phyloP scores from a whole-genome alignment of 2,888 invertebrate species.

The Tiliacea aurago region DNA sequence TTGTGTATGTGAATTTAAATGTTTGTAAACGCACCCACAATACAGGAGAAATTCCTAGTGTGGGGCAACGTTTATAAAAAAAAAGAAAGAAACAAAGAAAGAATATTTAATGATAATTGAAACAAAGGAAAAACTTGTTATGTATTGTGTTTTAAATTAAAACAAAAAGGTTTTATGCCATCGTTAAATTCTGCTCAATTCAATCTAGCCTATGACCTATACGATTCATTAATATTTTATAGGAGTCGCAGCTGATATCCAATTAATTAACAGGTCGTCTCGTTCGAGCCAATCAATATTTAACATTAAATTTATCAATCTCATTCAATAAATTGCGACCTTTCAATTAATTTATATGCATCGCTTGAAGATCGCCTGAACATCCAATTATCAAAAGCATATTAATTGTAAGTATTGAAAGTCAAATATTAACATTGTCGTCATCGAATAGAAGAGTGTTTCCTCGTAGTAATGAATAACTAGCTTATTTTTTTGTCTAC shows the following conservation, averaged over 20 bases:
- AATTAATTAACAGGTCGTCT: conserved; percentile 61
- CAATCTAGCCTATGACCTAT: not conserved
- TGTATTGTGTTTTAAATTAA: not conserved
- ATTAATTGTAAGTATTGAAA: conserved; percentile 1
- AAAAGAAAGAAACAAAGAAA: no score
- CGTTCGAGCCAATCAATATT: conserved; percentile 61
- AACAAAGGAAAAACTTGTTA: not conserved
- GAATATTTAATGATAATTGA: not conserved
- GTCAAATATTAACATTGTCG: not conserved
- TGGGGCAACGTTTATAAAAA: no score
- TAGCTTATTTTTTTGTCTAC: not conserved
- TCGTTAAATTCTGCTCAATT: not conserved
- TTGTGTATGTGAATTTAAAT: no score
- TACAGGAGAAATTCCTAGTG: no score
- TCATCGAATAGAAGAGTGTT: not conserved
- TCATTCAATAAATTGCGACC: conserved; percentile 52
- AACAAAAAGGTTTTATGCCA: not conserved
- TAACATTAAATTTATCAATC: conserved; percentile 62
- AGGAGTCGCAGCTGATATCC: conserved; percentile 32
- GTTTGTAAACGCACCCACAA: no score
- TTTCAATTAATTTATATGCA: conserved; percentile 56
- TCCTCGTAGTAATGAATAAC: not conserved
- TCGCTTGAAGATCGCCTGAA: conserved; percentile 21
- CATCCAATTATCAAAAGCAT: conserved; percentile 26
- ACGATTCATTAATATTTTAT: conserved; percentile 14